Base-by-base conservation (phyloP, 2,113 vertebrate genomes). In the Cichladusa arquata region DNA sequence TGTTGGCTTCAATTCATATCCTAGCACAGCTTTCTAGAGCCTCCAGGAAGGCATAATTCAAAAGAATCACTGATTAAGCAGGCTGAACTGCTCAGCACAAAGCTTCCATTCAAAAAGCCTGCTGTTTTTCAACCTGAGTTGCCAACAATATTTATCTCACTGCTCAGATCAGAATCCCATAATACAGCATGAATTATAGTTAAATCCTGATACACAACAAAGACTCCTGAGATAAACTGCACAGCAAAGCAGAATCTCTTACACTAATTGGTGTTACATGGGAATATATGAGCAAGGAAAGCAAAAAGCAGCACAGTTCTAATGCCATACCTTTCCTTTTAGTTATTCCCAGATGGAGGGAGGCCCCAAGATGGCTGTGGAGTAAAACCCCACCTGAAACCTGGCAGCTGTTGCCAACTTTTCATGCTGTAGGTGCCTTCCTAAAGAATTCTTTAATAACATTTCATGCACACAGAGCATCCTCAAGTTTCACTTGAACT, bases 61-160 rank as follows among this genome's bases (percentile, higher is more conserved):
- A 85, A 89, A 87, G 81, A 50, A 87, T 62, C 34, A 86, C 58
- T 3, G 5, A 90, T 88, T 90, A 96, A 84, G 85, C 2, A 1
- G 50, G 50, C 53, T 94, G 73, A 92, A 79, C 73, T 72, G 86
- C 50, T 69, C 33, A 69, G 72, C 67, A 93, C 81, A 95, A 90
- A 93, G 87, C 47, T 85, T 47, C 71, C 54, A 77, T 91, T 91
- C 78, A 95, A 79, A 80, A 72, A 62, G 45, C 45, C 83, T 79
- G 57, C 29, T 80, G 86, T 14, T 95, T 92, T 95, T 66, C 91
- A 91, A 6, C 67, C 40, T 20, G 38, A 91, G 65, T 79, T 87
- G 66, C 77, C 66, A 81, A 56, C 25, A 14, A 36, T 72, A 54
- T 87, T 95, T 73, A 71, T 91, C 87, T 85, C 67, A 48, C 48